Evolutionary conservation across 2,888 invertebrate species (phyloP).

Genomic region (Pristionchus exspectatus): DNA sequence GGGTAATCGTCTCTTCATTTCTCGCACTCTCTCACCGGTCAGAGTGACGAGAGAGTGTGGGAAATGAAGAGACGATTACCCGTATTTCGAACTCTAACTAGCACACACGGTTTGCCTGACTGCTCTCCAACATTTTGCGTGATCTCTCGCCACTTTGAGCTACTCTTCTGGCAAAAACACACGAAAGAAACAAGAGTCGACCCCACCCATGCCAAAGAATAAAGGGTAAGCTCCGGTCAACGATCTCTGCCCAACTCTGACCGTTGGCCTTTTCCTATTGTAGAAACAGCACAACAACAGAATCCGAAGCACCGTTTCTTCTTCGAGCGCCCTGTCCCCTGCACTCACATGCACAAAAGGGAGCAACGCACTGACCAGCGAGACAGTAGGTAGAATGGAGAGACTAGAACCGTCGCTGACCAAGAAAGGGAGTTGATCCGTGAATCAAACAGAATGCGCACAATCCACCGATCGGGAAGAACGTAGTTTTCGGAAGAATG

Average conservation of each 20-base stretch:
- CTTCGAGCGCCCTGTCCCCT: neutral
- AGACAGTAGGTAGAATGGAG: neutral
- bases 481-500: neutral
- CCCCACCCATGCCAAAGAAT: too few species aligned
- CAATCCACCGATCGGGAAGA: neutral
- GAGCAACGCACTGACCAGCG: too few species aligned
- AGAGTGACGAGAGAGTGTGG: neutral
- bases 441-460: neutral
- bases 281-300: neutral
- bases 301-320: neutral
- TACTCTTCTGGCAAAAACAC: too few species aligned
- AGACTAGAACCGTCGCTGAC: neutral
- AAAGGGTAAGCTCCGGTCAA: too few species aligned
- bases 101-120: too few species aligned
- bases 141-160: neutral
- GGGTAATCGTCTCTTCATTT: neutral
- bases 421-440: neutral
- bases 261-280: neutral
- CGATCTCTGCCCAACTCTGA: too few species aligned
- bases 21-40: neutral
- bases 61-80: neutral
- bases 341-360: neutral
- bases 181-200: too few species aligned
- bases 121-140: neutral
- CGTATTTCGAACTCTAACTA: neutral